A percentile compares a stretch with the other conserved stretches of the same genome.
Conservation (phyloP, 92 coral and sea anemone species). For the Pocillopora grandis region DNA sequence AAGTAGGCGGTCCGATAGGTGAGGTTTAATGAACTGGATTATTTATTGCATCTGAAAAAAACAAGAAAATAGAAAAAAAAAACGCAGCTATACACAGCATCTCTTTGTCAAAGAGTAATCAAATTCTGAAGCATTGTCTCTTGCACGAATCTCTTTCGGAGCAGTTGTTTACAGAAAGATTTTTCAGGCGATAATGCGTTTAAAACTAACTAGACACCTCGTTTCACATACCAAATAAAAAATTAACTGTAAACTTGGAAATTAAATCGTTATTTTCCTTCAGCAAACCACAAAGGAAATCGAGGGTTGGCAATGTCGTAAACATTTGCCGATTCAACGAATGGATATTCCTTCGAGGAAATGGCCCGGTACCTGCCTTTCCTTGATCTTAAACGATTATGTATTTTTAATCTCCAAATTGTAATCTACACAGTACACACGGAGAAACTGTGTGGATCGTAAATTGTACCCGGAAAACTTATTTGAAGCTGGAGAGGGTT, state of each 20-base stretch:
- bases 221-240: not conserved
- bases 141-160: too few relatives aligned
- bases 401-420: not conserved
- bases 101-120: too few relatives aligned
- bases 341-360: not conserved
- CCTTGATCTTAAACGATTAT: not conserved
- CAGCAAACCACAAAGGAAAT: conserved; percentile 9
- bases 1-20: not conserved
- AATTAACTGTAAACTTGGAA: not conserved
- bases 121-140: too few relatives aligned
- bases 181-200: too few relatives aligned
- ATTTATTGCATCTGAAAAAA: too few relatives aligned
- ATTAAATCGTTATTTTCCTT: not conserved
- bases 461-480: too few relatives aligned
- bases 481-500: too few relatives aligned
- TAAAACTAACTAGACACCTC: not conserved
- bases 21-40: not conserved
- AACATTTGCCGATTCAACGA: conserved; percentile 1
- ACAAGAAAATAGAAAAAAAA: too few relatives aligned
- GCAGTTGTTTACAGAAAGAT: too few relatives aligned
- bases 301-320: not conserved
- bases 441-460: too few relatives aligned
- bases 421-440: not conserved
- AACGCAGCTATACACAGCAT: too few relatives aligned
- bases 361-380: not conserved